phyloP scores from a whole-genome alignment of 2,888 invertebrate genomes.

The Drosophila merina region DNA sequence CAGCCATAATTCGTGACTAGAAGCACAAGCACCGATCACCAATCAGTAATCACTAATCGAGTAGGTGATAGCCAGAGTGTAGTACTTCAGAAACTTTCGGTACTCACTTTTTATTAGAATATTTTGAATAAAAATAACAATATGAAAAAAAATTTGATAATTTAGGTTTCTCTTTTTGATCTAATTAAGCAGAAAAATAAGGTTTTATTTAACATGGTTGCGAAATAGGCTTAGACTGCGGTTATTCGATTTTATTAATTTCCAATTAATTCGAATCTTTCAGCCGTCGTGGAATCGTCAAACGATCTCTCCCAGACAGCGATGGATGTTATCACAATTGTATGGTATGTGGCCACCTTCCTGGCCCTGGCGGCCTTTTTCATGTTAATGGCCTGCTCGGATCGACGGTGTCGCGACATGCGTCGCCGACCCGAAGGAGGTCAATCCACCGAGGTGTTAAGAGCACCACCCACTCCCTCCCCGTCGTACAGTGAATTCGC shows the following conservation, averaged over 20 bases:
- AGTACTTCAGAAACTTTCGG: not conserved
- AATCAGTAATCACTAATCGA: not conserved
- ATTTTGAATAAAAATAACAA: no score
- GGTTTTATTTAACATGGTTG: not conserved
- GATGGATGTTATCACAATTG: constrained; percentile 83
- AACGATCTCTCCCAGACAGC: constrained; percentile 82
- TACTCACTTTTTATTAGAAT: not conserved
- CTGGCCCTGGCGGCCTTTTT: constrained; percentile 83
- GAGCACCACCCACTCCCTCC: constrained; percentile 82
- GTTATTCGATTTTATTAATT: not conserved
- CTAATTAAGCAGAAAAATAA: not conserved
- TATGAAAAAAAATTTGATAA: no score
- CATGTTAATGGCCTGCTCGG: constrained; percentile 83
- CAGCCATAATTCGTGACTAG: constrained; percentile 32
- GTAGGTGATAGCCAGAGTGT: constrained; percentile 8
- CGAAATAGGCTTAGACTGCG: not conserved
- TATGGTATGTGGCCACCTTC: constrained; percentile 84
- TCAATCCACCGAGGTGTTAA: constrained; percentile 55
- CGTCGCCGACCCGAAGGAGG: constrained; percentile 44
- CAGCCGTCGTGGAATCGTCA: constrained; percentile 61
- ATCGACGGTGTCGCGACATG: constrained; percentile 76
- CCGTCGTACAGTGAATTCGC: constrained; percentile 84
- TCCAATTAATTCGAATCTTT: constrained; percentile 17
- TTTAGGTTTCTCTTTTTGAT: no score
- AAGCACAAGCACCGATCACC: constrained; percentile 5